These are phyloP conservation scores for Philhelius pedissequus DNA, from an alignment of 2,888 invertebrate genomes.

Conservation along the genomic window DNA sequence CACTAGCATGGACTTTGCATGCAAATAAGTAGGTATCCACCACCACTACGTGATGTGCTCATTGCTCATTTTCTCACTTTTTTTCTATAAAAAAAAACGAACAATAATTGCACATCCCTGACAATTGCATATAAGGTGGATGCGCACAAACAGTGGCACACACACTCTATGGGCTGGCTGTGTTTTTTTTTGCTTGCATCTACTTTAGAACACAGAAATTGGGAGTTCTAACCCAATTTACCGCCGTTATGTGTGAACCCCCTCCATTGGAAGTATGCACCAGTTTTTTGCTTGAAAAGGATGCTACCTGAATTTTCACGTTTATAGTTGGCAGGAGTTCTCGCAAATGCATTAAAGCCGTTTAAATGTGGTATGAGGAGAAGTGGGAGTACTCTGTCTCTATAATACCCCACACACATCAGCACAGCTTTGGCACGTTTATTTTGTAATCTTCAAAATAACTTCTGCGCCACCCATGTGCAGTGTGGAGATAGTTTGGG, in stretches of 20 bases:
- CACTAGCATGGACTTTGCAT: slow-evolving; percentile 11
- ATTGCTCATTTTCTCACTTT: slow-evolving; percentile 56
- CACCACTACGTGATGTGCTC: slow-evolving; percentile 37
- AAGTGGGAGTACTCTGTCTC: neutral
- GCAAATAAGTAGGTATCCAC: slow-evolving; percentile 21
- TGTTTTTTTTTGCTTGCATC: slow-evolving; percentile 1
- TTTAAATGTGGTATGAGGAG: neutral
- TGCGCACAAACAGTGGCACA: slow-evolving; percentile 41
- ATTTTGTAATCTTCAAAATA: slow-evolving; percentile 46
- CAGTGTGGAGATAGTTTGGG: slow-evolving; percentile 30
- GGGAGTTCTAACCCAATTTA: slow-evolving; percentile 52
- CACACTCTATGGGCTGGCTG: neutral
- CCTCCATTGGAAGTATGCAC: neutral
- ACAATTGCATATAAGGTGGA: slow-evolving; percentile 52
- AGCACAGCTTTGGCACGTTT: slow-evolving; percentile 25
- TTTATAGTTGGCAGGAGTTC: slow-evolving; percentile 46
- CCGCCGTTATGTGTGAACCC: slow-evolving; percentile 41
- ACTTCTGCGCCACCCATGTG: slow-evolving; percentile 4
- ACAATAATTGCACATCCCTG: slow-evolving; percentile 52
- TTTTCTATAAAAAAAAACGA: neutral
- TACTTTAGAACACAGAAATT: slow-evolving; percentile 36
- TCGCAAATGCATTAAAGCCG: slow-evolving; percentile 55
- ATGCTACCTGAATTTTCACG: slow-evolving; percentile 41
- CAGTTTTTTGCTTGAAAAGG: slow-evolving; percentile 23
- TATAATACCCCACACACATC: neutral